Conservation (phyloP, 1,140 invertebrate species). For the Adelges cooleyi region DNA sequence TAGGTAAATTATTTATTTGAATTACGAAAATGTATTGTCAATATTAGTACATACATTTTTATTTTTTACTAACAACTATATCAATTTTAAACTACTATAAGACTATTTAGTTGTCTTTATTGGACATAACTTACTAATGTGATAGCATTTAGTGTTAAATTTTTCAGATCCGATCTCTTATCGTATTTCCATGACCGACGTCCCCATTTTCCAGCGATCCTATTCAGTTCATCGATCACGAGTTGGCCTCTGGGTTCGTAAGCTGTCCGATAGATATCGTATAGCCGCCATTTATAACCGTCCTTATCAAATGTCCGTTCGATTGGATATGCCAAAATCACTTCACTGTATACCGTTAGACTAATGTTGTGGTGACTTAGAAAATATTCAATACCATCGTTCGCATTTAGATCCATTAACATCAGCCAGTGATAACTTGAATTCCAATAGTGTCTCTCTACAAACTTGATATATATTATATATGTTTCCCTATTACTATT, state of each 20-base stretch:
- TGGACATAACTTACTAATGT: background rate
- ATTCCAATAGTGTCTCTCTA: background rate
- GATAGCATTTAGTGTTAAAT: background rate
- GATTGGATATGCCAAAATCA: background rate
- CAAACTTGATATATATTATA: too few species aligned
- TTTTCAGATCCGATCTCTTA: conserved; percentile 4
- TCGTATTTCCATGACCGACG: conserved; percentile 6
- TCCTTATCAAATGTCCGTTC: background rate
- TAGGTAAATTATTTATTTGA: too few species aligned
- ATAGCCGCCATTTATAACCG: background rate
- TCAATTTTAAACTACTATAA: too few species aligned
- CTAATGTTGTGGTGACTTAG: background rate
- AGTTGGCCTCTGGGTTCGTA: conserved; percentile 4
- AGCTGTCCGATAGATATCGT: conserved; percentile 8
- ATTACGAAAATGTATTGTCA: too few species aligned
- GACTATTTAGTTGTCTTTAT: too few species aligned
- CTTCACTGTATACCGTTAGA: background rate
- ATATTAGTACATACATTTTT: too few species aligned
- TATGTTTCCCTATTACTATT: too few species aligned
- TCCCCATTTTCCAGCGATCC: conserved; percentile 1
- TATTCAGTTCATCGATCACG: background rate
- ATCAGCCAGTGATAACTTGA: conserved; percentile 11
- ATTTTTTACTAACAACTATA: too few species aligned
- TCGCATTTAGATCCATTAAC: background rate
- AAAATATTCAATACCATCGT: background rate